Evolutionary conservation across 2,888 invertebrate species (phyloP).

Genomic region (Lumbricus terrestris): DNA sequence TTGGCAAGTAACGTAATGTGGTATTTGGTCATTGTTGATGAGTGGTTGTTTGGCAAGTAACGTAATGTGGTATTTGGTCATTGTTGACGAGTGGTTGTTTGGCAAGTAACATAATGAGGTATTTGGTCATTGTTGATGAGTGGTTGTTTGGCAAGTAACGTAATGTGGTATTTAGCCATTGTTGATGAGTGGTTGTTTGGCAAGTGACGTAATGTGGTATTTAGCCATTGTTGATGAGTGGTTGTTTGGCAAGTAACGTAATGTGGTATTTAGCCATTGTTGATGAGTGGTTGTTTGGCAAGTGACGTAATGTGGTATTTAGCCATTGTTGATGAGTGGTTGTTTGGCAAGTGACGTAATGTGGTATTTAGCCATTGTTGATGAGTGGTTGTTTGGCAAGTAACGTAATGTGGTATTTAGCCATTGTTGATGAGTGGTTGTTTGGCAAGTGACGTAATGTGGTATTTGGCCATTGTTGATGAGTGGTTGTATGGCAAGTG

Average conservation of each 20-base stretch:
- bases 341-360: too few relatives aligned
- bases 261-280: not conserved
- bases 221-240: not conserved
- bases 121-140: not conserved
- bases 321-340: not conserved
- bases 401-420: not conserved
- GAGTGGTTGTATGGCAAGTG: too few relatives aligned
- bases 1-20: not conserved
- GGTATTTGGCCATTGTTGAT: not conserved
- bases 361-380: not conserved
- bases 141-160: too few relatives aligned
- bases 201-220: not conserved
- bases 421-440: too few relatives aligned
- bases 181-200: too few relatives aligned
- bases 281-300: too few relatives aligned
- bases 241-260: too few relatives aligned
- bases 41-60: too few relatives aligned
- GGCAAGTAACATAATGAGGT: not conserved
- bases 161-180: not conserved
- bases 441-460: not conserved
- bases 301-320: not conserved
- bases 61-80: not conserved
- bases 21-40: not conserved
- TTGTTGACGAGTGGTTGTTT: too few relatives aligned
- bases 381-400: too few relatives aligned